Evolutionary conservation across 2,888 invertebrate genomes (phyloP), one percentile per base, ranked within the genome.

Genomic region (Mimas tiliae): DNA sequence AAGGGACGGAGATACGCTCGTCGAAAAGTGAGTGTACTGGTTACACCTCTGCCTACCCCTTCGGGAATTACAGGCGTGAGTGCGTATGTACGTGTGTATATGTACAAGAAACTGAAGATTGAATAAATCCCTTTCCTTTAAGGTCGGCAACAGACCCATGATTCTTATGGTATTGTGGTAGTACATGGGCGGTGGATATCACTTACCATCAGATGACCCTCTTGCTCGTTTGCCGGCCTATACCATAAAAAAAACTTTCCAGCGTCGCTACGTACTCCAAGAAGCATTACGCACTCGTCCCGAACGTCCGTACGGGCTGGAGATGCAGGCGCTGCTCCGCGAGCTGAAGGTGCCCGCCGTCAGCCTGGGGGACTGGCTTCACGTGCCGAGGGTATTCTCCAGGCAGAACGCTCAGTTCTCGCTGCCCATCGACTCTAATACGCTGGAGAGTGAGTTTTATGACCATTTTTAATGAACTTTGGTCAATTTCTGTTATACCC

Each of bases 401-500:
- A 94, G 97, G 51, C 95, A 95, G 50, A 96, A 95, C 70, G 96
- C 96, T 0, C 94, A 96, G 72, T 97, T 97, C 83, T 95, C 96
- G 72, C 88, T 98, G 64, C 97, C 97, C 0, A 94, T 97, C 69
- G 96, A 97, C 72, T 85, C 88, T 1, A 79, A 85, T 63, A 80
- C 81, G 9, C 75, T 92, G 3, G 82, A 89, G 69, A 74, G 91
- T 90, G n/a, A 63, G 27, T 55, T 27, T 27, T 1, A 27, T 4
- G 4, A 4, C 27, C 4, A 4, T 27, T 27, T 27, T 27, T 27
- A 4, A 27, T 27, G 1, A 27, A 27, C 27, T 27, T 27, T 27
- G 7, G 38, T 65, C 66, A 6, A 55, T 9, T 52, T 68, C 47
- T 65, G 48, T 65, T 64, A 3, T 34, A 34, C 7, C 34, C n/a